Conservation (phyloP, 2,888 invertebrate genomes). For the Lasioglossum zephyrum region DNA sequence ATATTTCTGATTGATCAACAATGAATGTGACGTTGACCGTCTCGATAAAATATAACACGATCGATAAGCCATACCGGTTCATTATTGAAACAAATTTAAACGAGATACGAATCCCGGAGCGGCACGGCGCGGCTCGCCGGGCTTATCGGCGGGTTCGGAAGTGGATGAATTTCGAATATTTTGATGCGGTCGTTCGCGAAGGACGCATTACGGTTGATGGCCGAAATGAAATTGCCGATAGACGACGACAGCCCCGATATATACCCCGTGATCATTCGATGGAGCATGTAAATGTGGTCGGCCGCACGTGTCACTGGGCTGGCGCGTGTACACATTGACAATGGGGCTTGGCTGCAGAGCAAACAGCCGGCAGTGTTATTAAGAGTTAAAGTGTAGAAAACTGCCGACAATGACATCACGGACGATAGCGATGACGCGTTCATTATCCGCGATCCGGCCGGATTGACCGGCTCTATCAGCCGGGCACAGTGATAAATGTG, state of each 20-base stretch:
- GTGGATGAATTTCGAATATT: conserved; percentile 23
- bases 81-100: conserved; percentile 10
- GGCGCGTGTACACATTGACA: conserved; percentile 42
- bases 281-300: conserved; percentile 37
- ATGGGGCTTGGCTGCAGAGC: conserved; percentile 36
- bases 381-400: conserved; percentile 67
- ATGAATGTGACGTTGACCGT: not conserved
- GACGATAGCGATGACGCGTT: conserved; percentile 65
- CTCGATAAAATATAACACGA: not conserved
- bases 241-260: conserved; percentile 30
- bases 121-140: not conserved
- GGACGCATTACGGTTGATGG: conserved; percentile 19
- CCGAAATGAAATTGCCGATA: conserved; percentile 44
- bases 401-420: conserved; percentile 60
- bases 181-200: conserved; percentile 3
- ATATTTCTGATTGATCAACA: not conserved
- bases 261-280: conserved; percentile 43
- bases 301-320: conserved; percentile 47
- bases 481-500: conserved; percentile 73
- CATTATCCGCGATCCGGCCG: conserved; percentile 70
- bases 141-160: not conserved
- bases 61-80: not conserved
- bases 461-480: conserved; percentile 67
- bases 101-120: not conserved
- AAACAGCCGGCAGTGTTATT: conserved; percentile 60